Evolutionary conservation across 2,113 vertebrate genomes (phyloP).

Genomic region (Anguilla rostrata): DNA sequence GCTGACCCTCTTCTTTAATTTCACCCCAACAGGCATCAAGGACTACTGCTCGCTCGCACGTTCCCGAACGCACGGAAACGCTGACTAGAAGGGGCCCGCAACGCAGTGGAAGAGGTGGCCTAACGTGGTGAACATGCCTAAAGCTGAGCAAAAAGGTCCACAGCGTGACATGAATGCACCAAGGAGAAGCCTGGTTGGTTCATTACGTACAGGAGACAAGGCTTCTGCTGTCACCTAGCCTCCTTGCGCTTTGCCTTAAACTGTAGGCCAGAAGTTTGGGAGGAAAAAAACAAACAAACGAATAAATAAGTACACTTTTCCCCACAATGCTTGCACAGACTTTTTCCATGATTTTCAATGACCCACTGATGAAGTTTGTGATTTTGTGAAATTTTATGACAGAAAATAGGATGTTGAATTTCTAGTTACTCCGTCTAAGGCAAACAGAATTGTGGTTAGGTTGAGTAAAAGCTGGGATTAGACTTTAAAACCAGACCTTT

Average conservation of each 20-base stretch:
- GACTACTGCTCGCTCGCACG: constrained; percentile 61
- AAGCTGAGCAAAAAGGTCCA: background rate
- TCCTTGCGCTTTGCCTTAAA: background rate
- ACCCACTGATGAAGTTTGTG: background rate
- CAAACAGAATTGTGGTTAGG: background rate
- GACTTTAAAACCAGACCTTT: background rate
- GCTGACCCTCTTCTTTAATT: background rate
- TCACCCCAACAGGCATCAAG: constrained; percentile 55
- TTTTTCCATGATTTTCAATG: background rate
- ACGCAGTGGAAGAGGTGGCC: constrained; percentile 36
- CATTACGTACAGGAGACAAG: background rate
- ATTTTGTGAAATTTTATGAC: too few species aligned
- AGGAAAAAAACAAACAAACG: too few species aligned
- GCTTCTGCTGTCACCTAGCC: background rate
- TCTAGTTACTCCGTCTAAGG: background rate
- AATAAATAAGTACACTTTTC: too few species aligned
- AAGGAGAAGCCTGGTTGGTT: background rate
- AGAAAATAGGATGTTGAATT: too few species aligned
- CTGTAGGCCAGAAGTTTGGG: background rate
- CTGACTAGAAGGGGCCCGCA: background rate
- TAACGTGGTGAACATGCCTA: constrained; percentile 19
- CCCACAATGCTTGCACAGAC: too few species aligned
- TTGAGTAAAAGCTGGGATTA: background rate
- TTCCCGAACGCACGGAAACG: background rate
- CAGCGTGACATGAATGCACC: background rate